These are phyloP conservation scores for Phasia obesa DNA, from an alignment of 2,888 invertebrate genomes.

Conservation along the genomic window DNA sequence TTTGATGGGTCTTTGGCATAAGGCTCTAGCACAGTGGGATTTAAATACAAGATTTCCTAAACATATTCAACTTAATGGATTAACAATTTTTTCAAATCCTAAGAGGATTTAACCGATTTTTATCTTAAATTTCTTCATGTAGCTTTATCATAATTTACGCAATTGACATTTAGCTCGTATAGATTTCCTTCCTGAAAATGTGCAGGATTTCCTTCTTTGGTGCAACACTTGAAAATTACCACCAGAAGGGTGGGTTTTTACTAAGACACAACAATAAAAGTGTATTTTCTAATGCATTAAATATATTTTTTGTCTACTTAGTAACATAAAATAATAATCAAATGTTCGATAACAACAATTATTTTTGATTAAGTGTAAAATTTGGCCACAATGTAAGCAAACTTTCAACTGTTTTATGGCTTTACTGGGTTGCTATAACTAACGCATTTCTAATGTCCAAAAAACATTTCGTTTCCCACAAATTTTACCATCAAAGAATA, in stretches of 20 bases:
- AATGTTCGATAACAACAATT: too few species aligned
- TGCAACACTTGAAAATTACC: slow-evolving; percentile 6
- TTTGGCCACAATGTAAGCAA: too few species aligned
- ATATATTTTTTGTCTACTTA: not conserved
- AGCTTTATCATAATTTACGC: slow-evolving; percentile 13
- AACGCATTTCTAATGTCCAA: too few species aligned
- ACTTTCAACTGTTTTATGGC: too few species aligned
- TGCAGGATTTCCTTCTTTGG: slow-evolving; percentile 21
- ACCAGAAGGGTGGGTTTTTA: not conserved
- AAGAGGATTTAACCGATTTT: not conserved
- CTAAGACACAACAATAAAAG: not conserved
- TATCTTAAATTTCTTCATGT: not conserved
- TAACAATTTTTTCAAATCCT: not conserved
- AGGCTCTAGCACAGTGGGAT: too few species aligned
- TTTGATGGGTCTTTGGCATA: not conserved
- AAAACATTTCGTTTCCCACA: too few species aligned
- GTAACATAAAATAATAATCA: too few species aligned
- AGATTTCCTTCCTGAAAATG: slow-evolving; percentile 28
- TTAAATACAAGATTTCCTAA: too few species aligned
- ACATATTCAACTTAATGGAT: not conserved
- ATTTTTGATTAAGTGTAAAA: too few species aligned
- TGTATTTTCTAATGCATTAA: not conserved
- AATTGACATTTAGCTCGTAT: slow-evolving; percentile 36
- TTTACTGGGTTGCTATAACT: too few species aligned
- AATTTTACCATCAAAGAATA: not conserved